Percentiles rank a stretch among this genome's conserved stretches.
Conservation (phyloP, 2,113 vertebrate species). For the Cercopithecus mona region DNA sequence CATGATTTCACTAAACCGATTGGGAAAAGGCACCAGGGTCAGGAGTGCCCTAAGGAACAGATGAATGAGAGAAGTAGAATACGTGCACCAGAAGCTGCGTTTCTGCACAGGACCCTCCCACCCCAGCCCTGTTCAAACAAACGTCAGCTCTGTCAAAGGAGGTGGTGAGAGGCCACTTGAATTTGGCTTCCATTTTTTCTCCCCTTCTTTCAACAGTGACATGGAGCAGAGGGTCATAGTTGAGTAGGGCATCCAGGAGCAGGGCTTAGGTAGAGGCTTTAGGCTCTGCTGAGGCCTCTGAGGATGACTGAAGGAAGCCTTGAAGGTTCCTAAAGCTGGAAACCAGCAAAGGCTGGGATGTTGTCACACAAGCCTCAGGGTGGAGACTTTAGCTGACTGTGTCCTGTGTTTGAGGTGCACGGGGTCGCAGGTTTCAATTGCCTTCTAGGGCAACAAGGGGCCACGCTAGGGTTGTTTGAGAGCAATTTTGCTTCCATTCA, state of each 20-base stretch:
- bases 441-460: not conserved
- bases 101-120: not conserved
- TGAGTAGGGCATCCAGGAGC: not conserved
- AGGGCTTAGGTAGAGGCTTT: not conserved
- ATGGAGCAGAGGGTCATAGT: rapidly evolving
- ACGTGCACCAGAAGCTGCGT: not conserved
- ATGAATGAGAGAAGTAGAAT: not conserved
- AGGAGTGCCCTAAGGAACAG: not conserved
- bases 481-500: not conserved
- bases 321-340: not conserved
- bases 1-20: not conserved
- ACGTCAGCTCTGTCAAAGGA: not conserved
- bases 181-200: not conserved
- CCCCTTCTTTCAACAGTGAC: not conserved
- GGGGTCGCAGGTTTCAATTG: not conserved
- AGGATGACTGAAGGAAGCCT: not conserved
- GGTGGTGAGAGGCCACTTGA: not conserved
- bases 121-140: rapidly evolving
- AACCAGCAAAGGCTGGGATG: not conserved
- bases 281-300: not conserved
- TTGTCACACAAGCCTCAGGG: rapidly evolving
- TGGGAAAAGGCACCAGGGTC: not conserved
- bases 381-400: not conserved
- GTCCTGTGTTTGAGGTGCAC: not conserved
- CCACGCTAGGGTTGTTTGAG: not conserved